A percentile compares a stretch with the other conserved stretches of the same genome.
These are phyloP conservation scores for Ctenosaura bakeri DNA, from an alignment of 2,797 vertebrate species.

Conservation along the genomic window DNA sequence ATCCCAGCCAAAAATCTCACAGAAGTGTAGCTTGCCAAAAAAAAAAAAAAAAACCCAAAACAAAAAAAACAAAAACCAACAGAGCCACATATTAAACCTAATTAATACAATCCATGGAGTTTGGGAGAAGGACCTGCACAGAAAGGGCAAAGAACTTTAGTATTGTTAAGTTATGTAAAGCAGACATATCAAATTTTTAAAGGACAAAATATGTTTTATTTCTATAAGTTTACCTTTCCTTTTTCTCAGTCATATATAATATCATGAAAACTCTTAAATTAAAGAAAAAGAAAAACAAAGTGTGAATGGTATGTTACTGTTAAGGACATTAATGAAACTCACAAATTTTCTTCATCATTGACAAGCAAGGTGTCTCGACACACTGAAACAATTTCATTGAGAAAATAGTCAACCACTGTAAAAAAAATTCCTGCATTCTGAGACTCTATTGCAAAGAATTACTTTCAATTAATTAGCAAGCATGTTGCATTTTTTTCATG, in stretches of 20 bases:
- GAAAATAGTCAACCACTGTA: too few species aligned
- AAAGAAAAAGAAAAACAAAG: constrained; percentile 9
- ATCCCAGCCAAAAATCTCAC: constrained; percentile 44
- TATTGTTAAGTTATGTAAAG: constrained; percentile 51
- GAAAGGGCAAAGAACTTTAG: constrained; percentile 32
- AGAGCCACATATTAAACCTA: constrained; percentile 56
- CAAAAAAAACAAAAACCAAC: constrained; percentile 50
- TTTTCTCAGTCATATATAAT: neutral
- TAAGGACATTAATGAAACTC: too few species aligned
- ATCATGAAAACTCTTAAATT: too few species aligned
- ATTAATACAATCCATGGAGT: constrained; percentile 53
- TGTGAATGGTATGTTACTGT: neutral
- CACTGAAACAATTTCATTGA: too few species aligned
- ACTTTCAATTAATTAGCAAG: too few species aligned
- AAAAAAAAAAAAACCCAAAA: constrained; percentile 14
- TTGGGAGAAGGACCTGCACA: constrained; percentile 45
- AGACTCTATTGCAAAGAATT: too few species aligned
- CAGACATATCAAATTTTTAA: neutral
- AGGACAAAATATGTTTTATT: constrained; percentile 44
- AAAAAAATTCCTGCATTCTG: too few species aligned
- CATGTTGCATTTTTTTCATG: too few species aligned
- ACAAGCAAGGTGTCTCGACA: too few species aligned
- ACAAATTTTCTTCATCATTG: too few species aligned
- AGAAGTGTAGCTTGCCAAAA: constrained; percentile 50
- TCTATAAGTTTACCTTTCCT: constrained; percentile 42